These are phyloP conservation scores for Zaprionus gabonicus DNA, from an alignment of 1,140 invertebrate genomes.

Conservation along the genomic window DNA sequence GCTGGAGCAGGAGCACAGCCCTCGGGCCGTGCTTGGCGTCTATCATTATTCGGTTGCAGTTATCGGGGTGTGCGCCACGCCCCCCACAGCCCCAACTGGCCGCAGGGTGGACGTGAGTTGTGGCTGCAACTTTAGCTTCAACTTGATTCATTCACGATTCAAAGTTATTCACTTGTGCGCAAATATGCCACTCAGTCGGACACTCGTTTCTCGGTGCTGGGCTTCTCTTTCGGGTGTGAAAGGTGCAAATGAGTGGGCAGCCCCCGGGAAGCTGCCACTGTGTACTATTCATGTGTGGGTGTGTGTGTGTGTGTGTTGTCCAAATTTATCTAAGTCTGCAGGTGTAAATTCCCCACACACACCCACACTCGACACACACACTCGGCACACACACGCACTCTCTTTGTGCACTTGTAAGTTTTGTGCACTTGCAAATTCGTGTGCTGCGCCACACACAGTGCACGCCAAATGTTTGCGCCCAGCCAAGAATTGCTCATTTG, in stretches of 20 bases:
- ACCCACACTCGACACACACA: background rate
- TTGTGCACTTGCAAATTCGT: conserved; percentile 35
- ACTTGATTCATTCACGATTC: conserved; percentile 43
- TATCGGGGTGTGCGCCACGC: conserved; percentile 66
- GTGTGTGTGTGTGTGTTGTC: conserved; percentile 23
- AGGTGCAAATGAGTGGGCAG: conserved; percentile 36
- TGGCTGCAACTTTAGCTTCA: conserved; percentile 1
- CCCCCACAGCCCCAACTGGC: conserved; percentile 31
- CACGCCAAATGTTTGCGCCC: conserved; percentile 47
- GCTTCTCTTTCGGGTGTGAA: background rate
- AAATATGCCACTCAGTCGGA: conserved; percentile 54
- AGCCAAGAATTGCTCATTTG: conserved; percentile 48
- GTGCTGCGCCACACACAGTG: conserved; percentile 32
- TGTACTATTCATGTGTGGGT: conserved; percentile 10
- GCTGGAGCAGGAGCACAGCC: conserved; percentile 22
- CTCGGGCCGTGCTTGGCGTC: conserved; percentile 63
- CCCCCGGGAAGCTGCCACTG: conserved; percentile 29
- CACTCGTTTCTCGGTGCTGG: conserved; percentile 27
- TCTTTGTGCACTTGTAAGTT: conserved; percentile 24
- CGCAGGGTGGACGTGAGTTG: conserved; percentile 30
- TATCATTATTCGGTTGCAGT: conserved; percentile 83
- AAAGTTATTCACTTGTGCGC: conserved; percentile 54
- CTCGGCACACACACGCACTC: background rate
- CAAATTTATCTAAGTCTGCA: conserved; percentile 61
- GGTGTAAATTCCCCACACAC: conserved; percentile 48